Conservation (phyloP, 2,888 invertebrate species). For the Abrostola triplasia region DNA sequence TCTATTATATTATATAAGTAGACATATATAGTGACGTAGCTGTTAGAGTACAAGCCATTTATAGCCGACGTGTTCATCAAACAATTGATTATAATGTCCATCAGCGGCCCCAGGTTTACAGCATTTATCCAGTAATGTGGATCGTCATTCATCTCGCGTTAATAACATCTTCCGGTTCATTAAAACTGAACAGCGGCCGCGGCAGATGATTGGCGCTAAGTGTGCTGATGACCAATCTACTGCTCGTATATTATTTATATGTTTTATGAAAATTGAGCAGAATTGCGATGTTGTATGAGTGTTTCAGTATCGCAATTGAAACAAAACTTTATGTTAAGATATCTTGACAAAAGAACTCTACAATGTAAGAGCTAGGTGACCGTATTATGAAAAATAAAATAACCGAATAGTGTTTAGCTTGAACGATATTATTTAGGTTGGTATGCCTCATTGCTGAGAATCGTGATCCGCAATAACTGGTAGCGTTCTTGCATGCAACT, state of each 20-base stretch:
- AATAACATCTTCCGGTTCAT: conserved; percentile 75
- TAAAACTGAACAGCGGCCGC: conserved; percentile 58
- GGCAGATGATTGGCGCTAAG: conserved; percentile 49
- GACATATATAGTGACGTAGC: too few species aligned
- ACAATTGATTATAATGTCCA: background rate
- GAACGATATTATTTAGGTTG: background rate
- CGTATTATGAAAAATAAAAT: too few species aligned
- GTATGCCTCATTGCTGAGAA: conserved; percentile 1
- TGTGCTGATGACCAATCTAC: conserved; percentile 24
- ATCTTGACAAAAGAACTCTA: too few species aligned
- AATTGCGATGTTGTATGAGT: background rate
- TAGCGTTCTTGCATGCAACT: conserved; percentile 4
- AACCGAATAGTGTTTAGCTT: too few species aligned
- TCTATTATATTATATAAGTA: too few species aligned
- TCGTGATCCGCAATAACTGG: conserved; percentile 3
- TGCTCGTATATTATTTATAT: conserved; percentile 39
- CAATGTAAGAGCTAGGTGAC: too few species aligned
- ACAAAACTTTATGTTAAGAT: too few species aligned
- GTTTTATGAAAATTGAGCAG: background rate
- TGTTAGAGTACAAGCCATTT: too few species aligned
- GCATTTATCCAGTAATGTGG: conserved; percentile 33
- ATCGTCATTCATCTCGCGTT: conserved; percentile 65
- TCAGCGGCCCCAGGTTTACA: background rate
- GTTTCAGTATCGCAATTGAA: too few species aligned
- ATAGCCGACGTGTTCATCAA: background rate